phyloP scores from a whole-genome alignment of 2,113 vertebrate genomes.

The Cavia aperea region DNA sequence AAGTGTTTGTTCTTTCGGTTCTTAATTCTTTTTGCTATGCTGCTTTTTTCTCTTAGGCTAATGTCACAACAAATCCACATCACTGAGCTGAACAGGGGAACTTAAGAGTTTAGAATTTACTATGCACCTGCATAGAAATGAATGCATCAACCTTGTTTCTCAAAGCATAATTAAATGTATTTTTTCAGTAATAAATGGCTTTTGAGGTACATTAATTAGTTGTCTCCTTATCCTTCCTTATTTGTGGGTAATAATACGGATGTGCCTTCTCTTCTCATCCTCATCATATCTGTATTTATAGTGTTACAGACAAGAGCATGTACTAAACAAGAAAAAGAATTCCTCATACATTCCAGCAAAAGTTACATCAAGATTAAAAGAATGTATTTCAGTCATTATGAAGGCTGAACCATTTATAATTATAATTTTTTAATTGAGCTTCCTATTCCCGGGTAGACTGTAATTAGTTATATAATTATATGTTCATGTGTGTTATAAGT shows the following conservation, averaged over 20 bases:
- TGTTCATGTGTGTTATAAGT: not conserved
- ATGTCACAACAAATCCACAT: slow-evolving; percentile 73
- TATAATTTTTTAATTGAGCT: not conserved
- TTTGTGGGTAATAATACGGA: not conserved
- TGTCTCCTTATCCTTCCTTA: not conserved
- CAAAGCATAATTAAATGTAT: slow-evolving; percentile 58
- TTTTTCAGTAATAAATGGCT: slow-evolving; percentile 34
- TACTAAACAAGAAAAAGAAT: not conserved
- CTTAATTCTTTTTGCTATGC: slow-evolving; percentile 63
- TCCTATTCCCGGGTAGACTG: not conserved
- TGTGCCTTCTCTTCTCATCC: not conserved
- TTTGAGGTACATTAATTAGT: not conserved
- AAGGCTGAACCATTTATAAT: not conserved
- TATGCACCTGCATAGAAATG: slow-evolving; percentile 44
- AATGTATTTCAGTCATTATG: not conserved
- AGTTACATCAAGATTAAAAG: not conserved
- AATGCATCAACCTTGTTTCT: slow-evolving; percentile 26
- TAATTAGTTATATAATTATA: not conserved
- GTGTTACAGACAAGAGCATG: not conserved
- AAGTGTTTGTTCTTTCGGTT: slow-evolving; percentile 41
- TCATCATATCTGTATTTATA: not conserved
- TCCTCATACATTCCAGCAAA: not conserved
- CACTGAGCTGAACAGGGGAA: slow-evolving; percentile 60
- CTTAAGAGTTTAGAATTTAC: slow-evolving; percentile 46
- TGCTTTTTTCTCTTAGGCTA: slow-evolving; percentile 72